Conservation (phyloP, 2,113 vertebrate genomes). For the Sciurus niger region DNA sequence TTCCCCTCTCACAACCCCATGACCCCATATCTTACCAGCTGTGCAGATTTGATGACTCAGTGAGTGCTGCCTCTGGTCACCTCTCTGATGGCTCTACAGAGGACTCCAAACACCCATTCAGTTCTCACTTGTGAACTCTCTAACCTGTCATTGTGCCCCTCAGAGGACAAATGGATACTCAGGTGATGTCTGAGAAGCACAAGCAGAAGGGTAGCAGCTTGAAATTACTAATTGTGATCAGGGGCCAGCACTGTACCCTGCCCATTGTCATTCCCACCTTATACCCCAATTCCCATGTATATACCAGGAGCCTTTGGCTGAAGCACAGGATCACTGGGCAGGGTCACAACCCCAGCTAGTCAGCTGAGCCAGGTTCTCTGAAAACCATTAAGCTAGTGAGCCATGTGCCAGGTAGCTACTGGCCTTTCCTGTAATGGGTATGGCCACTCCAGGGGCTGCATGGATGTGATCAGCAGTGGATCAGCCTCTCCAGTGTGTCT, state of each 20-base stretch:
- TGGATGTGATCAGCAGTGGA: fast-evolving
- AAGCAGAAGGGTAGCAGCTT: not conserved
- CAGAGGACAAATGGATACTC: not conserved
- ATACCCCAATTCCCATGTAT: no score
- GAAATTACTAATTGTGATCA: not conserved
- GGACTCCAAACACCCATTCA: not conserved
- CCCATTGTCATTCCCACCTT: not conserved
- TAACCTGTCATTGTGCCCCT: not conserved
- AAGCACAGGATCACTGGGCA: no score
- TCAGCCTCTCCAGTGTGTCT: fast-evolving
- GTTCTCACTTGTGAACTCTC: no score
- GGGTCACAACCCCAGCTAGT: not conserved
- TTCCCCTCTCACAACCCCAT: no score
- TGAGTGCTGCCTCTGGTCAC: not conserved
- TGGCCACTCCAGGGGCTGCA: no score
- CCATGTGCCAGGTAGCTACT: fast-evolving
- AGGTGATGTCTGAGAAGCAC: not conserved
- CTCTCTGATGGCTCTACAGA: fast-evolving
- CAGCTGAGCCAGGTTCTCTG: not conserved
- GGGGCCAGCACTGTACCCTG: fast-evolving
- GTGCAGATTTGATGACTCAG: fast-evolving
- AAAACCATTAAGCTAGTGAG: not conserved
- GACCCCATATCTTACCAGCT: no score
- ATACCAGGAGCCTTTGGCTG: no score
- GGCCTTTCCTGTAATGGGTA: fast-evolving